Percentiles rank a stretch among this genome's conserved stretches.
Evolutionary conservation across 2,113 vertebrate genomes (phyloP).

Genomic region (Poecilia latipinna): DNA sequence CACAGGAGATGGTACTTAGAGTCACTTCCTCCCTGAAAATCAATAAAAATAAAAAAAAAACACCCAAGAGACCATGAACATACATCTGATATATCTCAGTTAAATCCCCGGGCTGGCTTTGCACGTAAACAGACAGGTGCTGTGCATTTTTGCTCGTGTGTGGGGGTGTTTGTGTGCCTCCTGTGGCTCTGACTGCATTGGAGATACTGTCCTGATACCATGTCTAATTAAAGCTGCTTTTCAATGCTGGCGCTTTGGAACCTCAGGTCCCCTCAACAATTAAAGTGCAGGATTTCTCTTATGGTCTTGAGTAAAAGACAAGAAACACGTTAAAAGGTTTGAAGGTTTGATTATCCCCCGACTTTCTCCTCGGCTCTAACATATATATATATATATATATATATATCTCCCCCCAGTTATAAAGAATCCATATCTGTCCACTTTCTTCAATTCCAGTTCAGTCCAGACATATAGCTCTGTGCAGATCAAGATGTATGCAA

Average conservation of each 20-base stretch:
- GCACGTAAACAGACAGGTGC: slow-evolving; percentile 23
- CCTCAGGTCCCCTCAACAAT: slow-evolving; percentile 74
- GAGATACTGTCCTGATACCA: slow-evolving; percentile 66
- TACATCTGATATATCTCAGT: slow-evolving; percentile 42
- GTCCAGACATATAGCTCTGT: too few relatives aligned
- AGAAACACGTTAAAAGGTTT: slow-evolving; percentile 54
- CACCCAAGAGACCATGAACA: slow-evolving; percentile 50
- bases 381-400: slow-evolving; percentile 13
- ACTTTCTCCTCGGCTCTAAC: slow-evolving; percentile 48
- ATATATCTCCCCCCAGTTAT: background rate
- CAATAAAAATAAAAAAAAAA: slow-evolving; percentile 65
- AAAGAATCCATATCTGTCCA: too few relatives aligned
- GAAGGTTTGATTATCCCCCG: slow-evolving; percentile 55
- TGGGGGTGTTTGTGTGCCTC: slow-evolving; percentile 37
- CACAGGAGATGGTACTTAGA: slow-evolving; percentile 64
- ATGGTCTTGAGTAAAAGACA: slow-evolving; percentile 46
- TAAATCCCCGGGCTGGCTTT: slow-evolving; percentile 18
- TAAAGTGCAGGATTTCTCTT: slow-evolving; percentile 72
- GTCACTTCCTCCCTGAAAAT: slow-evolving; percentile 64
- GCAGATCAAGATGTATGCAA: too few relatives aligned
- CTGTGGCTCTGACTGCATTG: slow-evolving; percentile 58
- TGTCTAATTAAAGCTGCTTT: slow-evolving; percentile 78
- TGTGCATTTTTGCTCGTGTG: slow-evolving; percentile 37
- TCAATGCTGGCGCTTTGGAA: slow-evolving; percentile 66
- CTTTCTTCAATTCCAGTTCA: too few relatives aligned